Percentiles rank a stretch among this genome's conserved stretches.
These are phyloP conservation scores for Rhimphoctona megacephalus DNA, from an alignment of 2,888 invertebrate genomes.

Conservation along the genomic window DNA sequence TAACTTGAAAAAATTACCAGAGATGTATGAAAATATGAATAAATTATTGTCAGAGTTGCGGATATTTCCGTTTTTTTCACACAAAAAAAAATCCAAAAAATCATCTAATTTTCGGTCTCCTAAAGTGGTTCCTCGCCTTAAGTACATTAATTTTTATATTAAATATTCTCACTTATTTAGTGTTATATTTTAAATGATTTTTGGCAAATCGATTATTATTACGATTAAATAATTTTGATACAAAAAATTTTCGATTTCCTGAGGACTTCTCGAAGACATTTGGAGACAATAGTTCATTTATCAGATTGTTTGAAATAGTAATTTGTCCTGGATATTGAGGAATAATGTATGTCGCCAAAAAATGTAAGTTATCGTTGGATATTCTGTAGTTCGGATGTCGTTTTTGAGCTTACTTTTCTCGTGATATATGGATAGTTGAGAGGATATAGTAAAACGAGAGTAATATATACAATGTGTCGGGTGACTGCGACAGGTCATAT, in stretches of 20 bases:
- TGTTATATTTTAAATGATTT: neutral
- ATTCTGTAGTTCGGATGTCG: neutral
- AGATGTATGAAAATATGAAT: no score
- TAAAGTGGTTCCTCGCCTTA: no score
- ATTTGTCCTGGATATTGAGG: neutral
- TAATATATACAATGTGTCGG: conserved; percentile 13
- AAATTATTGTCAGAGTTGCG: no score
- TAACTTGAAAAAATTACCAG: no score
- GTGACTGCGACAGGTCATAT: conserved; percentile 57
- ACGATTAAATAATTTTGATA: neutral
- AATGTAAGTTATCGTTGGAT: neutral
- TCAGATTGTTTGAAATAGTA: neutral
- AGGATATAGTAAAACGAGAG: neutral
- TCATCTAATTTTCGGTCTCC: no score
- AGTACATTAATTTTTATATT: no score
- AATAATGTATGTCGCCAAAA: neutral
- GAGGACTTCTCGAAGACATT: neutral
- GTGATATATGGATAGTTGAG: neutral
- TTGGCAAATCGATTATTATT: no score
- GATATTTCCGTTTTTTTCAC: no score
- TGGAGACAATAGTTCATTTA: neutral
- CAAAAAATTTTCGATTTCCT: neutral
- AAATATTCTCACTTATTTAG: no score
- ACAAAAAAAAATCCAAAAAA: no score
- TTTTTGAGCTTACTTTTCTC: neutral